phyloP scores from a whole-genome alignment of 2,797 vertebrate genomes.

The Neosalanx taihuensis region DNA sequence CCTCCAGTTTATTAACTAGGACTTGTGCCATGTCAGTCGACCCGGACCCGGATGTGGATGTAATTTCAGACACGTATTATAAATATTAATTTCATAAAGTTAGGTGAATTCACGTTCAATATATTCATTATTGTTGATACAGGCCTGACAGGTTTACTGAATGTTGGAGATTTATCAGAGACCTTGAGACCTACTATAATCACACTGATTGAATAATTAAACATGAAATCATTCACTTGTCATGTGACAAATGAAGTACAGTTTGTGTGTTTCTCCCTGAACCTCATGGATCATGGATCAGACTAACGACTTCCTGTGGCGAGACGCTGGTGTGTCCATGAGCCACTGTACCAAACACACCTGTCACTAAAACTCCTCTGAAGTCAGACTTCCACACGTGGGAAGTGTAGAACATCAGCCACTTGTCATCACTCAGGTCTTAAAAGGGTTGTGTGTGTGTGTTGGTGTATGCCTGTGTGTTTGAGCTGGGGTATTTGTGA shows the following conservation, averaged over 20 bases:
- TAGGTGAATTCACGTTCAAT: neutral
- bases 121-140: constrained; percentile 3
- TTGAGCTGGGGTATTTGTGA: neutral
- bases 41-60: constrained; percentile 20
- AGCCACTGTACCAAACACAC: constrained; percentile 2
- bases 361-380: neutral
- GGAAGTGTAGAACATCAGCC: neutral
- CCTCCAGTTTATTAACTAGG: neutral
- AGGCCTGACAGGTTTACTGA: constrained; percentile 1
- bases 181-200: neutral
- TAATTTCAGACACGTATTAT: constrained; percentile 21
- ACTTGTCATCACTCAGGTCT: constrained; percentile 26
- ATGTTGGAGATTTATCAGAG: constrained; percentile 7
- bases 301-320: neutral
- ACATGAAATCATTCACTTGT: neutral
- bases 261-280: neutral
- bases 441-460: constrained; percentile 4
- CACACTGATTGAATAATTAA: constrained; percentile 19
- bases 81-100: constrained; percentile 28
- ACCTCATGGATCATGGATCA: constrained; percentile 3
- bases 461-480: neutral
- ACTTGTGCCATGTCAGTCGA: constrained; percentile 7
- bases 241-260: neutral
- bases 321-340: neutral
- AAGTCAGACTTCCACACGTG: neutral